Evolutionary conservation across 2,888 invertebrate genomes (phyloP), one percentile per base, ranked within the genome.

Genomic region (Scelioninae gen. 1): DNA sequence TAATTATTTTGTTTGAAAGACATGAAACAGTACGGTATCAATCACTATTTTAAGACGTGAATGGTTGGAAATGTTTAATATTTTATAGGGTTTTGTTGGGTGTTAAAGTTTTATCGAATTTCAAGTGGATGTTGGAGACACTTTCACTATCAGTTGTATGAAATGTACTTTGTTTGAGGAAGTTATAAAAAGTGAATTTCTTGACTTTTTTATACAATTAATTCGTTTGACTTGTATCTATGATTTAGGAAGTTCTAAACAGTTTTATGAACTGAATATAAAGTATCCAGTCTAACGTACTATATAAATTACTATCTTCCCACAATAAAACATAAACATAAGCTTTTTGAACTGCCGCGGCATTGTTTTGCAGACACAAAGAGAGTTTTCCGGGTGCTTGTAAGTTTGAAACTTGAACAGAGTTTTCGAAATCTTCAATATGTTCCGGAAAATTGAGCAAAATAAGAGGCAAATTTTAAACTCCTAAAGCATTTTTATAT

Each of bases 241-340:
- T 32, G 53, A 32, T 23, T 15, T 51, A 51, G 51, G 32, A 53
- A 53, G 53, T 55, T 15, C 55, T 55, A 2, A 34, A 55, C 34
- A 32, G 5, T 53, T 53, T 53, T 53, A 53, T 51, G 53, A 32
- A 34, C 55, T 55, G 13, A 9, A 34, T 2, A n/a, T n/a, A 9
- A 34, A 15, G 34, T 55, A 11, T 15, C 1, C 3, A 34, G 5
- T 10, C n/a, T 31, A 6, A n/a, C 31, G 9, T 55, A 13, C 34
- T 34, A 34, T 23, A 23, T 55, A 55, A 55, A 55, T 55, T 55
- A 10, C 34, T 34, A 15, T 55, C 34, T 32, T 55, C 15, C 34
- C 5, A 15, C 34, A 34, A 34, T 55, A 55, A 34, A 55, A 34
- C 15, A 15, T 15, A 55, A 34, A 55, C 32, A 55, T 34, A 15